Evolutionary conservation across 2,888 invertebrate genomes (phyloP), one percentile per base, ranked within the genome.

Genomic region (Thereva unica): DNA sequence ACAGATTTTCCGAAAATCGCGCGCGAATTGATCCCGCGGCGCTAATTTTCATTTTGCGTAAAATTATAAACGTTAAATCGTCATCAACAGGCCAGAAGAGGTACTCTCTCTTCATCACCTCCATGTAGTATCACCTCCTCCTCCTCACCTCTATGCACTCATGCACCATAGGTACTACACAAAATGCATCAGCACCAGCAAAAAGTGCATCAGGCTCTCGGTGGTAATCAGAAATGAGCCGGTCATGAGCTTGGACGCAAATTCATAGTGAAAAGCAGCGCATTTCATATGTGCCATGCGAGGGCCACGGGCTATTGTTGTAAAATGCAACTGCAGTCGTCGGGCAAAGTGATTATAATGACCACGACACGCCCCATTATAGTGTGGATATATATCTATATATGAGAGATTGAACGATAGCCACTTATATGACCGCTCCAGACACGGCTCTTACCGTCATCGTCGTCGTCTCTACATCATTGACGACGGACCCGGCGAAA

Each of bases 1-100:
- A 68, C 68, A 68, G 68, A 64, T 68, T 68, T 68, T 66, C 53
- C 23, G 23, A 53, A 64, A 68, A 68, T 66, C 57, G 50, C 63
- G 42, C 55, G 50, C 53, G 41, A 68, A 68, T 66, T 53, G 66
- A 64, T 68, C 68, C 66, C 66, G 68, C 12, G 66, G 66, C 68
- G 68, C 66, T 68, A 66, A 68, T 66, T 64, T 67, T 64, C 63
- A 64, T 64, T 64, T 64, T 34, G 52, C 53, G 52, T 37, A 12
- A 64, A 64, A 64, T 64, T 64, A 64, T n/a, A n/a, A n/a, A n/a
- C 53, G 41, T 64, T 64, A 64, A 55, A 64, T 53, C 52, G 52
- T 59, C 57, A 59, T 59, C 57, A 47, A 47, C 57, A 59, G 34
- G 37, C n/a, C 5, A 45, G 57, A 12, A 12, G 38, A 45, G 45